Conservation (phyloP, 2,888 invertebrate species). For the Drosophila algonquin region DNA sequence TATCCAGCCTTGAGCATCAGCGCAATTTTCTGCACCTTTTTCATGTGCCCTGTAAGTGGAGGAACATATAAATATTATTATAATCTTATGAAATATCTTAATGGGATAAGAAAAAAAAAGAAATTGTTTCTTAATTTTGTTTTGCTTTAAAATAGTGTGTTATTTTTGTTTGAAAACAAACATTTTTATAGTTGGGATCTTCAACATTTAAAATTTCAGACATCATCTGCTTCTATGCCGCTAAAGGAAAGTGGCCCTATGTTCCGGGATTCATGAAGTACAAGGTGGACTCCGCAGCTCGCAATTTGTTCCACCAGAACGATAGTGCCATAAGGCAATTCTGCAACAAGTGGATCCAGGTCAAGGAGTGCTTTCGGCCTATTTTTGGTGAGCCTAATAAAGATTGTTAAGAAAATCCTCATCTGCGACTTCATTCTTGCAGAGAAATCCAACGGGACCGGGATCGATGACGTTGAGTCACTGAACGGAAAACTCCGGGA, state of each 20-base stretch:
- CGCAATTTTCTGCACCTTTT: constrained; percentile 82
- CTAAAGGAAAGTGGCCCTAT: constrained; percentile 84
- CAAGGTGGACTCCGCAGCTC: constrained; percentile 80
- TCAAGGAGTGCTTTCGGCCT: constrained; percentile 82
- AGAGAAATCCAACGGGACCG: constrained; percentile 58
- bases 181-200: too few species aligned
- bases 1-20: constrained; percentile 76
- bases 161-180: too few species aligned
- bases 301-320: constrained; percentile 78
- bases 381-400: constrained; percentile 62
- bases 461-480: constrained; percentile 52
- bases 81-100: too few species aligned
- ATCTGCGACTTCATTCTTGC: neutral
- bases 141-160: too few species aligned
- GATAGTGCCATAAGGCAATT: constrained; percentile 80
- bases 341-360: constrained; percentile 82
- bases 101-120: too few species aligned
- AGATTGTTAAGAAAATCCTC: too few species aligned
- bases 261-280: constrained; percentile 82
- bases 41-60: constrained; percentile 81
- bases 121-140: too few species aligned
- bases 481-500: constrained; percentile 51
- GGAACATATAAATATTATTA: neutral
- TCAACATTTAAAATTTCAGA: constrained; percentile 48
- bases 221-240: constrained; percentile 83